Conservation (phyloP, 1,140 invertebrate genomes). For the Elymnias hypermnestra region DNA sequence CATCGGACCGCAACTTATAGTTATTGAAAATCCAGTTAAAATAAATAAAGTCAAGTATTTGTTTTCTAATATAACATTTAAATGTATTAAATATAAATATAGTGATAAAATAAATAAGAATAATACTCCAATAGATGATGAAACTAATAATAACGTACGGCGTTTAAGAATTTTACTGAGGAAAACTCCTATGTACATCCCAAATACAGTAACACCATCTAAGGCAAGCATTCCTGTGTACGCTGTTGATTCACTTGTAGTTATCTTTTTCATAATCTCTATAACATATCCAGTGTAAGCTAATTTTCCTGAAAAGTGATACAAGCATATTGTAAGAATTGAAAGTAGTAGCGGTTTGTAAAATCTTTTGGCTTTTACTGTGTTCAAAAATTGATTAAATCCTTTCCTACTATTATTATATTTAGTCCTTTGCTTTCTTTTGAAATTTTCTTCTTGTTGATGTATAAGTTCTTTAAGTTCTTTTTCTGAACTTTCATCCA, state of each 20-base stretch:
- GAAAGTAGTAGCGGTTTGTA: not conserved
- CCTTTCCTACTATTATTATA: not conserved
- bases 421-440: not conserved
- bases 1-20: conserved; percentile 23
- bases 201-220: conserved; percentile 28
- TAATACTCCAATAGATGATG: conserved; percentile 14
- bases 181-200: conserved; percentile 27
- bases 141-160: conserved; percentile 20
- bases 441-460: not conserved
- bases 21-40: conserved; percentile 19
- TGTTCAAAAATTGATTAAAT: not conserved
- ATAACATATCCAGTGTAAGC: conserved; percentile 31
- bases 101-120: conserved; percentile 27
- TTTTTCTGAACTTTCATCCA: conserved; percentile 14
- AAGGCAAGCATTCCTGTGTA: conserved; percentile 31
- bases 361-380: not conserved
- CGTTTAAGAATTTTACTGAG: conserved; percentile 22
- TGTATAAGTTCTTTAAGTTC: conserved; percentile 11
- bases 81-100: conserved; percentile 29
- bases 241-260: conserved; percentile 15
- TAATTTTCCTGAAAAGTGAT: conserved; percentile 37
- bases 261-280: conserved; percentile 31
- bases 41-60: conserved; percentile 19
- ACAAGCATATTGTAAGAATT: conserved; percentile 9
- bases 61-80: conserved; percentile 24